Percentiles rank a stretch among this genome's conserved stretches.
phyloP scores from a whole-genome alignment of 2,113 vertebrate species.

The Orycteropus afer region DNA sequence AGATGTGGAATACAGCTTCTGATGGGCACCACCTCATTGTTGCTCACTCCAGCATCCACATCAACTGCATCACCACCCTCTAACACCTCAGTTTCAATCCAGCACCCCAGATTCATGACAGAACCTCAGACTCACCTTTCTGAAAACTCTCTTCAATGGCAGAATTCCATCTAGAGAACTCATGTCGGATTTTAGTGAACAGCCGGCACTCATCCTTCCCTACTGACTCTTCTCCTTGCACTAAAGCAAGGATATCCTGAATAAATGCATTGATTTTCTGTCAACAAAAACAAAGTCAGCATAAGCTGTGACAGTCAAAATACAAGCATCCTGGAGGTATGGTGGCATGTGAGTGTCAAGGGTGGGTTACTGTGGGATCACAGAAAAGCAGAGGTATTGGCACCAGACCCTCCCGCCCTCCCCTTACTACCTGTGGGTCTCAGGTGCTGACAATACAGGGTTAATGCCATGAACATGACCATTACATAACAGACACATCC shows the following conservation, averaged over 20 bases:
- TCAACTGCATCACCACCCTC: rapidly evolving
- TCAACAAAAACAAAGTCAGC: not conserved
- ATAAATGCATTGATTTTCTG: conserved; percentile 91
- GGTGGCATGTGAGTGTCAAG: rapidly evolving
- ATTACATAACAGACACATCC: not conserved
- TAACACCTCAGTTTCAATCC: rapidly evolving
- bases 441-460: not conserved
- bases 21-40: rapidly evolving
- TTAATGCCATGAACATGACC: rapidly evolving
- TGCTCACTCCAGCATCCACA: rapidly evolving
- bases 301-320: not conserved
- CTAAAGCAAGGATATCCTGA: conserved; percentile 80
- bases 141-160: conserved; percentile 24
- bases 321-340: rapidly evolving
- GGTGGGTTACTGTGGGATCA: rapidly evolving
- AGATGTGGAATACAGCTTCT: not conserved
- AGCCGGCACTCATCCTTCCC: conserved; percentile 76
- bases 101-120: rapidly evolving
- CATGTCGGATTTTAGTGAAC: conserved; percentile 84
- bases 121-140: conserved; percentile 81
- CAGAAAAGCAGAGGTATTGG: not conserved
- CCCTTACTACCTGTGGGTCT: not conserved
- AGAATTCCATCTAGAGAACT: conserved; percentile 84
- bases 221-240: conserved; percentile 87
- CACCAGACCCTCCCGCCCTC: not conserved